These are phyloP conservation scores for Alethe diademata DNA, from an alignment of 2,113 vertebrate genomes.

Conservation along the genomic window DNA sequence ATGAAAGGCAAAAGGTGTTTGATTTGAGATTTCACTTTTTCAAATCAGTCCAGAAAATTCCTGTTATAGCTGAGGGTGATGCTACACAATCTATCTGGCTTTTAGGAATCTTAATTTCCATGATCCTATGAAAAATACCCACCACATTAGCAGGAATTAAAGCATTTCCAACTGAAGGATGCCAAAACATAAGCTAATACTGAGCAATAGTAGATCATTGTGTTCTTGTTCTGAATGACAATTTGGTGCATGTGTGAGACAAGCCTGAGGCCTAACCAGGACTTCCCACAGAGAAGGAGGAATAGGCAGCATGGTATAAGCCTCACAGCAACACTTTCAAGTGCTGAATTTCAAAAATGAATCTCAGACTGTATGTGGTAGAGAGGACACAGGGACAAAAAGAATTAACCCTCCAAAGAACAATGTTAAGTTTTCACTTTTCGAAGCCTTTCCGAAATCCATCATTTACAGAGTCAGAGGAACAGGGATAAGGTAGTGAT, in stretches of 20 bases:
- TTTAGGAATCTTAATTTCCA: not conserved
- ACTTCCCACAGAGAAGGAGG: not conserved
- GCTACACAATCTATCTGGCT: not conserved
- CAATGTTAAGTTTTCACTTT: not conserved
- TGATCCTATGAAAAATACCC: not conserved
- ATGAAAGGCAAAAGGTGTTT: not conserved
- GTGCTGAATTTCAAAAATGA: conserved; percentile 1
- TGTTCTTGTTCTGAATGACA: conserved; percentile 5
- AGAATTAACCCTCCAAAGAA: not conserved
- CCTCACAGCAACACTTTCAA: conserved; percentile 30
- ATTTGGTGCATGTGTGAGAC: not conserved
- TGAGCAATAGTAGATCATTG: not conserved
- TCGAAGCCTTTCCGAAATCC: not conserved
- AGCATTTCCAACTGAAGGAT: not conserved
- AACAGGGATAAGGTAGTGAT: not conserved
- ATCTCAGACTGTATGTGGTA: not conserved
- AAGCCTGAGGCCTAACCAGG: conserved; percentile 15
- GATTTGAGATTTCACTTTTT: not conserved
- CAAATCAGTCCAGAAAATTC: not conserved
- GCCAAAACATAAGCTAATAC: not conserved
- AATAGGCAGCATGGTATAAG: not conserved
- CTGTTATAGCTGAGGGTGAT: not conserved
- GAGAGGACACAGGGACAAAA: not conserved
- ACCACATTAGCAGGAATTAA: not conserved
- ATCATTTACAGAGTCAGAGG: not conserved